Conservation (phyloP, 2,888 invertebrate genomes). For the Opisthograptis luteolata region DNA sequence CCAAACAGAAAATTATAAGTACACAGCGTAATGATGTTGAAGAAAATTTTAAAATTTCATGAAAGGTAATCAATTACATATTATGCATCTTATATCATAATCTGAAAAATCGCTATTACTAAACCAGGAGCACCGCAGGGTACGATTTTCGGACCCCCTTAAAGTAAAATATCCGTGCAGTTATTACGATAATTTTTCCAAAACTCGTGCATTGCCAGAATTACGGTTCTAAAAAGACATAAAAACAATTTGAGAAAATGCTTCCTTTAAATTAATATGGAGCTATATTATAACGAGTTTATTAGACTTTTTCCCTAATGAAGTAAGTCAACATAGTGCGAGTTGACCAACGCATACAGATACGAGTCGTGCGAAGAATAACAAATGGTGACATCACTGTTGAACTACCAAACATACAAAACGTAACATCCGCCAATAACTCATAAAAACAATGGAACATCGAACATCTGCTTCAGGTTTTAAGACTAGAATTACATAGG, state of each 20-base stretch:
- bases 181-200: too few relatives aligned
- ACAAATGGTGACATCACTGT: conserved; percentile 78
- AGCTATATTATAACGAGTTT: conserved; percentile 9
- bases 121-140: neutral
- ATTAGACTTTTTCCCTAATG: conserved; percentile 53
- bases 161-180: too few relatives aligned
- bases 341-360: conserved; percentile 56
- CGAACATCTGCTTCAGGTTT: conserved; percentile 42
- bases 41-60: too few relatives aligned
- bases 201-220: too few relatives aligned
- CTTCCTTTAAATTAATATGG: too few relatives aligned
- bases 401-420: conserved; percentile 33
- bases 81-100: too few relatives aligned
- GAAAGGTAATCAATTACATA: too few relatives aligned
- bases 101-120: too few relatives aligned
- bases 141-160: neutral
- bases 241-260: too few relatives aligned
- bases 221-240: too few relatives aligned
- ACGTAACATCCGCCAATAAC: conserved; percentile 26
- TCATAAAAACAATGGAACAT: conserved; percentile 39
- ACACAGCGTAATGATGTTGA: too few relatives aligned
- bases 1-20: too few relatives aligned
- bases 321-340: conserved; percentile 63
- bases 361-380: conserved; percentile 62
- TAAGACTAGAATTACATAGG: conserved; percentile 53